Evolutionary conservation across 2,113 vertebrate genomes (phyloP), one percentile per base, ranked within the genome.

Genomic region (Oreotrochilus melanogaster): DNA sequence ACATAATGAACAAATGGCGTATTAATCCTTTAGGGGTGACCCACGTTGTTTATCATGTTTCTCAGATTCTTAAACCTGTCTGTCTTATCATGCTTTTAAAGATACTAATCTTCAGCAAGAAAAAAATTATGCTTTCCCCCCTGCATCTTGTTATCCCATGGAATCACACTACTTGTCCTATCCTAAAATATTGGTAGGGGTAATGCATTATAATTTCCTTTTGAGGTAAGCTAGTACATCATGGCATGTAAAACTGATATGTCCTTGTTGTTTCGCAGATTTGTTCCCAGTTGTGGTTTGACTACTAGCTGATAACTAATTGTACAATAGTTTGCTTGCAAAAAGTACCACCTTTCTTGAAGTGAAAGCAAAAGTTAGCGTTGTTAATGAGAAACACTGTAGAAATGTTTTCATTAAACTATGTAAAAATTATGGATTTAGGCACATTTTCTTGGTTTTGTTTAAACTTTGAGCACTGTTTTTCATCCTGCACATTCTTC

Each of bases 1-100:
- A 69, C 83, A 69, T 82, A 65, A 91, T 74, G 48, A 92, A 88
- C 10, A 93, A 95, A 75, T 53, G 11, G 5, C 24, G 57, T 71
- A 78, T 50, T 84, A 83, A 47, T 82, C 24, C 87, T 95, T 94
- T 95, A 78, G 69, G 82, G 50, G 61, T 53, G 62, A 87, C 45
- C 7, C 24, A 7, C 27, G 45, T 39, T 78, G 53, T 89, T 92
- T 42, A 89, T 88, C 62, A 75, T 33, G 83, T 82, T 96, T 88
- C 62, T 89, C 25, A 28, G 25, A 82, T 65, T 78, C 54, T 72
- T 94, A 58, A 87, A 87, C 73, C 35, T 72, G 61, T 62, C 60
- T 86, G 45, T 82, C 81, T 57, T 87, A 53, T 48, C 31, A 31
- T 16, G 21, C 78, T 87, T 78, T 56, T 27, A 78, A 78, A 91